Conservation (phyloP, 2,888 invertebrate species). For the Aspidapion aeneum region DNA sequence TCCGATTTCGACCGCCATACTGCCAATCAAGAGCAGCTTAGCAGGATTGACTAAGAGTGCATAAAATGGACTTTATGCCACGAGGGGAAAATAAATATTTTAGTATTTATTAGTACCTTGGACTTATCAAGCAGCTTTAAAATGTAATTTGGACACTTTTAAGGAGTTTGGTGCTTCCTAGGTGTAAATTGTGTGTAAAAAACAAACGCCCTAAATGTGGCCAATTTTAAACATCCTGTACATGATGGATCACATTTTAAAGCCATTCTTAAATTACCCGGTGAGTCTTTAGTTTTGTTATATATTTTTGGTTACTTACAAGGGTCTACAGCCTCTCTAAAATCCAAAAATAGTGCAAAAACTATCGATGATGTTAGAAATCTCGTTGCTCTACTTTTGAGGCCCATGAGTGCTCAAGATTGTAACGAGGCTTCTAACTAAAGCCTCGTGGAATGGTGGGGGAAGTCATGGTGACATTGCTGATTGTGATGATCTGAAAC, state of each 20-base stretch:
- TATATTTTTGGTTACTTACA: no score
- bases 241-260: no score
- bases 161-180: no score
- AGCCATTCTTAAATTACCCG: no score
- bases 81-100: no score
- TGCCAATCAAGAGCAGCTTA: not conserved
- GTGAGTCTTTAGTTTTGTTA: no score
- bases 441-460: not conserved
- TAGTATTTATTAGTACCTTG: not conserved
- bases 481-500: slow-evolving; percentile 35
- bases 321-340: slow-evolving; percentile 39
- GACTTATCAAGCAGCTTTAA: no score
- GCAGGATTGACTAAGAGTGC: not conserved
- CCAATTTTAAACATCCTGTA: no score
- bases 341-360: slow-evolving; percentile 16
- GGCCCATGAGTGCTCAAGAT: slow-evolving; percentile 33
- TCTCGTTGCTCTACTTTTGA: slow-evolving; percentile 26
- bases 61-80: not conserved
- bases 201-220: no score
- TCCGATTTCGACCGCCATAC: not conserved
- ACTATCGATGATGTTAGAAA: slow-evolving; percentile 28
- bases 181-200: no score
- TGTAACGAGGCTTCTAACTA: slow-evolving; percentile 38
- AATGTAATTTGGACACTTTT: no score
- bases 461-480: not conserved